phyloP scores from a whole-genome alignment of 2,797 vertebrate genomes.

The Acipenser oxyrinchus region DNA sequence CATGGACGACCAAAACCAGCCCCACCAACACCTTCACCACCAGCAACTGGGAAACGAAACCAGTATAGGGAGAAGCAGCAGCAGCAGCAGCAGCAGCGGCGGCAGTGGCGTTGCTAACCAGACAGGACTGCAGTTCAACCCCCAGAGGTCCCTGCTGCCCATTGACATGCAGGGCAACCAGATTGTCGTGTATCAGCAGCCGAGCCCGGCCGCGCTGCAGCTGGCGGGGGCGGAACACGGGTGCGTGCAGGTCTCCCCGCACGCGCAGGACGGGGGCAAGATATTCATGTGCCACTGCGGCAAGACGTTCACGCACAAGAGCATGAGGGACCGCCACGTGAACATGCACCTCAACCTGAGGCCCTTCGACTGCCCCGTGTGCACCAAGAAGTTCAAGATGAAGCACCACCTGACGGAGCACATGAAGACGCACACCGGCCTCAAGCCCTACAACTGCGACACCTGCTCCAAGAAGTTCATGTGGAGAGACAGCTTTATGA shows the following conservation, averaged over 20 bases:
- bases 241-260: slow-evolving; percentile 52
- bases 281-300: slow-evolving; percentile 90
- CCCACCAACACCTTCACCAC: slow-evolving; percentile 52
- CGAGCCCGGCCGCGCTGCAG: slow-evolving; percentile 43
- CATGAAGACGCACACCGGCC: slow-evolving; percentile 94
- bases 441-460: slow-evolving; percentile 82
- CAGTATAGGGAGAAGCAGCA: background rate
- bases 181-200: slow-evolving; percentile 69
- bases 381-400: slow-evolving; percentile 92
- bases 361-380: slow-evolving; percentile 86
- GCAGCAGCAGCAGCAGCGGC: slow-evolving; percentile 35
- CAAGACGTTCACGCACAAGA: slow-evolving; percentile 87
- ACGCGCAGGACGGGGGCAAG: slow-evolving; percentile 47
- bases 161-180: slow-evolving; percentile 84
- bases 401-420: slow-evolving; percentile 93
- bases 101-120: slow-evolving; percentile 47
- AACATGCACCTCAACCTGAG: slow-evolving; percentile 94
- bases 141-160: slow-evolving; percentile 64
- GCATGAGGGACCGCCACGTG: slow-evolving; percentile 87
- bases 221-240: slow-evolving; percentile 58
- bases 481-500: slow-evolving; percentile 93
- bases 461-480: slow-evolving; percentile 89
- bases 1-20: slow-evolving; percentile 46
- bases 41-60: slow-evolving; percentile 13
- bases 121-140: slow-evolving; percentile 42